Evolutionary conservation across 1,140 invertebrate species (phyloP).

Genomic region (Cydia fagiglandana): DNA sequence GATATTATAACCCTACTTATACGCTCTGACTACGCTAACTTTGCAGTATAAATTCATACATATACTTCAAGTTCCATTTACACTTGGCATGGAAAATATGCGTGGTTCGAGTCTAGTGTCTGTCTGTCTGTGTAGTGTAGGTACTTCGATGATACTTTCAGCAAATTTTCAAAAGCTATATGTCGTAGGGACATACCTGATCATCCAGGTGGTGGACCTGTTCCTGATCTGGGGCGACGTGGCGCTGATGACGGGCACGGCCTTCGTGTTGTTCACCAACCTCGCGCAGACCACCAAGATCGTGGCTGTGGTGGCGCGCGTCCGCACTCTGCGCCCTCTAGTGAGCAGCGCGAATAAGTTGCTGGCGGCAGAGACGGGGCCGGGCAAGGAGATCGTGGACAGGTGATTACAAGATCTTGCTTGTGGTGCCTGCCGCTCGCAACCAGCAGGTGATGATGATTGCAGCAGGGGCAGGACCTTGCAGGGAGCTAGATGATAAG

Average conservation of each 20-base stretch:
- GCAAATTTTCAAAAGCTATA: neutral
- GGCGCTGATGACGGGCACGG: slow-evolving; percentile 69
- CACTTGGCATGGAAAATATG: too few species aligned
- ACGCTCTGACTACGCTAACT: too few species aligned
- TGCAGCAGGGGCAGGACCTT: too few species aligned
- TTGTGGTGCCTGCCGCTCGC: neutral
- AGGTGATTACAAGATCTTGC: slow-evolving; percentile 44
- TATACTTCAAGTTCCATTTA: too few species aligned
- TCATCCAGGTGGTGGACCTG: slow-evolving; percentile 65
- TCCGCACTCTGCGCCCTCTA: slow-evolving; percentile 46
- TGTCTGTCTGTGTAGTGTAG: neutral
- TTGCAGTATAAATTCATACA: too few species aligned
- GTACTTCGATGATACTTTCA: neutral
- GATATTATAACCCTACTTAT: too few species aligned
- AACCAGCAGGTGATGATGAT: too few species aligned
- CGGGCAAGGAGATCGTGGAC: slow-evolving; percentile 53
- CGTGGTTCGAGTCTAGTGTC: too few species aligned
- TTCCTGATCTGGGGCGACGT: slow-evolving; percentile 70
- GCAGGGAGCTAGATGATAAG: too few species aligned
- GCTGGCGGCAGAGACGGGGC: slow-evolving; percentile 42
- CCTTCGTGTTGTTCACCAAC: slow-evolving; percentile 72
- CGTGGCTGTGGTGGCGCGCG: slow-evolving; percentile 53
- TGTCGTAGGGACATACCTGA: slow-evolving; percentile 60
- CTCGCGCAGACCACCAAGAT: slow-evolving; percentile 66
- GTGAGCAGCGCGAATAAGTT: slow-evolving; percentile 49